Conservation (phyloP, 2,888 invertebrate species). For the Danaus chrysippus region DNA sequence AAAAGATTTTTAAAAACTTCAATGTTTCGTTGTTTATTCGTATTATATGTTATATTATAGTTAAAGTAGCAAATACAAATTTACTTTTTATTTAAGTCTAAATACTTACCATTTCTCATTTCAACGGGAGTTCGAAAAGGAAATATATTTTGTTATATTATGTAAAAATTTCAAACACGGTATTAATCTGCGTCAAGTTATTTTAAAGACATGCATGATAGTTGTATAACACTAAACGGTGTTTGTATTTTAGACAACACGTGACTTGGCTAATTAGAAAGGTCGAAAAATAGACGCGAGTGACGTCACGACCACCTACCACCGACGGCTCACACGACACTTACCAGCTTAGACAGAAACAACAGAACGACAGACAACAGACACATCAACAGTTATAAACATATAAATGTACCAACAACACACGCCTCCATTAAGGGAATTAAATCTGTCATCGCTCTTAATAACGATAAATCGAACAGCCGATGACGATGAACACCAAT, state of each 20-base stretch:
- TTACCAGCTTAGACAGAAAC: neutral
- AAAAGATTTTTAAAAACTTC: no score
- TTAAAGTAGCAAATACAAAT: no score
- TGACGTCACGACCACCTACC: constrained; percentile 19
- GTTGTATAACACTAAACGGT: constrained; percentile 11
- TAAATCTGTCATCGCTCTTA: constrained; percentile 26
- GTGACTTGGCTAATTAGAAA: constrained; percentile 33
- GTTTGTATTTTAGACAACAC: constrained; percentile 25
- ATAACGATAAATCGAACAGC: constrained; percentile 27
- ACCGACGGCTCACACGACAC: neutral
- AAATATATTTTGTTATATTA: no score
- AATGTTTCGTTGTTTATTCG: no score
- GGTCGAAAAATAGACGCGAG: constrained; percentile 30
- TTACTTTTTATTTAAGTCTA: no score
- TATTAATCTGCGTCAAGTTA: no score
- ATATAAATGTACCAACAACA: constrained; percentile 26
- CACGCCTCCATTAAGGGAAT: constrained; percentile 24
- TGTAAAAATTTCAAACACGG: no score
- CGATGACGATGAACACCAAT: constrained; percentile 22
- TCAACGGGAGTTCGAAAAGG: no score
- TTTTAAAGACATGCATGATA: neutral
- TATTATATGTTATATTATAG: no score
- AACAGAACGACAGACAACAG: constrained; percentile 9
- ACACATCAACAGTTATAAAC: constrained; percentile 22
- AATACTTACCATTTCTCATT: no score